Evolutionary conservation across 2,797 vertebrate species (phyloP).

Genomic region (Clarias platycephalus): DNA sequence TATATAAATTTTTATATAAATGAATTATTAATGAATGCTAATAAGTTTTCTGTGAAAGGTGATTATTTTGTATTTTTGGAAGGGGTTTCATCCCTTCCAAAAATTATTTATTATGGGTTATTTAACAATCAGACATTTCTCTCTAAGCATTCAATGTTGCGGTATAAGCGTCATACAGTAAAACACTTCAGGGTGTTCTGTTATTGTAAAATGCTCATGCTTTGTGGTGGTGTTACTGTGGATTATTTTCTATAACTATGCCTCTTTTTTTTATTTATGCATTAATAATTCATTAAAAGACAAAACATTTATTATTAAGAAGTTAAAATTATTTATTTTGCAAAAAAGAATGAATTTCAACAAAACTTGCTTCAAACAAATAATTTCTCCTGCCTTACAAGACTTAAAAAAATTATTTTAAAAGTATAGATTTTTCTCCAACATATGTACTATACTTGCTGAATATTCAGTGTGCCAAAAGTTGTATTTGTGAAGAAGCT

Average conservation of each 20-base stretch:
- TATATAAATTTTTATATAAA: too few species aligned
- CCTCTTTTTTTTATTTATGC: not conserved
- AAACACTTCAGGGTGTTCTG: not conserved
- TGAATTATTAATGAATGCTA: not conserved
- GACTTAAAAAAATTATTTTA: not conserved
- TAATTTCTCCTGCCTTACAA: not conserved
- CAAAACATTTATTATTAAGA: not conserved
- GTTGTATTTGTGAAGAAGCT: slow-evolving; percentile 41
- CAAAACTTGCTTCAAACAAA: not conserved
- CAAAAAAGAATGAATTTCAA: not conserved
- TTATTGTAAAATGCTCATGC: not conserved
- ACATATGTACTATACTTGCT: not conserved
- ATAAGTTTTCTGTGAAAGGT: not conserved
- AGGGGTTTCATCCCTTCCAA: not conserved
- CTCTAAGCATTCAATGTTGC: not conserved
- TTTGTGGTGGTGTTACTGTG: not conserved
- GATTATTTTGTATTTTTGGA: not conserved
- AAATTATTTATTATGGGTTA: not conserved
- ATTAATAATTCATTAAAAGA: not conserved
- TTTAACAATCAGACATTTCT: slow-evolving; percentile 4
- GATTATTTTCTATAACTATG: not conserved
- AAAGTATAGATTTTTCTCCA: not conserved
- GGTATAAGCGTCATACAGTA: not conserved
- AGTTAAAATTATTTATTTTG: not conserved
- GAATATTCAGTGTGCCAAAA: not conserved